Evolutionary conservation across 2,113 vertebrate genomes (phyloP).

Genomic region (Bufo bufo): DNA sequence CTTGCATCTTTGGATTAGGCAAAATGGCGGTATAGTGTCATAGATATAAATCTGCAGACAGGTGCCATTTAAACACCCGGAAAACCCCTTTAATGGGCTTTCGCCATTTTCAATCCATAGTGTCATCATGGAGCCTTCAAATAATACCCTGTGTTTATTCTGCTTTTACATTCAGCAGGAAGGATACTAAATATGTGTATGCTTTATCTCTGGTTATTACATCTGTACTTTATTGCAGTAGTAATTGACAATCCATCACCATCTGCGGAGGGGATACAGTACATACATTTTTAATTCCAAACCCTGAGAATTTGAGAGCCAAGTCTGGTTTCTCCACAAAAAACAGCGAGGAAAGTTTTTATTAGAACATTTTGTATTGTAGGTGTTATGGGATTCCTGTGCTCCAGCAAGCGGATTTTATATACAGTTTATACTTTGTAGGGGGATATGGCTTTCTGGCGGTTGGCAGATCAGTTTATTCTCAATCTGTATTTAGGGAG

Average conservation of each 20-base stretch:
- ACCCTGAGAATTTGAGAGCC: not conserved
- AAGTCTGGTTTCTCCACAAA: not conserved
- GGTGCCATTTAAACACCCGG: no score
- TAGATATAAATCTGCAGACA: no score
- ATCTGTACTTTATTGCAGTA: not conserved
- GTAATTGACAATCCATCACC: constrained; percentile 4
- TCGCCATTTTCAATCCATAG: not conserved
- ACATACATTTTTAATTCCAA: not conserved
- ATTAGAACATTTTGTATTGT: not conserved
- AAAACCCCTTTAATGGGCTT: no score
- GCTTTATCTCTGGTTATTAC: not conserved
- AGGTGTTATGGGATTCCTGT: not conserved
- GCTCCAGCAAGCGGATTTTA: not conserved
- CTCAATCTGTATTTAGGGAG: not conserved
- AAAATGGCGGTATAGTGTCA: no score
- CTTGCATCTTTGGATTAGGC: no score
- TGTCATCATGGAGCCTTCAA: not conserved
- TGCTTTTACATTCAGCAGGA: not conserved
- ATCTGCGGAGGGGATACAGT: not conserved
- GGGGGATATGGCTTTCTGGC: not conserved
- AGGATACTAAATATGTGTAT: not conserved
- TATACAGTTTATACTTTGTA: not conserved
- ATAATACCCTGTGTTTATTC: not conserved
- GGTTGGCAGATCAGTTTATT: not conserved
- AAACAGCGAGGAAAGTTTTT: not conserved